These are phyloP conservation scores for Erythrolamprus reginae DNA, from an alignment of 2,113 vertebrate species.

Conservation along the genomic window DNA sequence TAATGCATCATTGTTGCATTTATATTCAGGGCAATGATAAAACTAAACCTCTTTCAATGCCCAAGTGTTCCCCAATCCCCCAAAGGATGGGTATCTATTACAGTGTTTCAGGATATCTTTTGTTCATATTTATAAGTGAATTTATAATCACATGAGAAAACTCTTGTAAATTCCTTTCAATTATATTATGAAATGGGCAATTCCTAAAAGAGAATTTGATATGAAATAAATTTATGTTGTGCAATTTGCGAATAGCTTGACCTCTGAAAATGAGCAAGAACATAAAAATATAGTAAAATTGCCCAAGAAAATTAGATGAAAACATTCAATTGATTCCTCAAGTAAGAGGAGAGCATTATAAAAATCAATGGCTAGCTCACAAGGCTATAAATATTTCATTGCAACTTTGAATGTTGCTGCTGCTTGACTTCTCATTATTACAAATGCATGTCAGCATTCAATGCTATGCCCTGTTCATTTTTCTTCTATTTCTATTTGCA, in stretches of 20 bases:
- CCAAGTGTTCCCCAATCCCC: background rate
- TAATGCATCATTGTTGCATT: background rate
- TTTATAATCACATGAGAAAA: background rate
- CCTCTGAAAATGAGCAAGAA: background rate
- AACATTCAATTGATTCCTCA: background rate
- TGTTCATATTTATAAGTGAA: background rate
- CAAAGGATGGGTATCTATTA: background rate
- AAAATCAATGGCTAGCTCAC: background rate
- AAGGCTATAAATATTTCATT: background rate
- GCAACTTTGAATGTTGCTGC: background rate
- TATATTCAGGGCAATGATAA: background rate
- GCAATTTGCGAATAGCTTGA: background rate
- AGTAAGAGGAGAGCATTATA: background rate
- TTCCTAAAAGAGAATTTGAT: background rate
- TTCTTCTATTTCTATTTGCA: slow-evolving; percentile 13
- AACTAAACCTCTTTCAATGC: background rate
- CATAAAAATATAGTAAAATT: background rate
- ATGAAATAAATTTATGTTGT: background rate
- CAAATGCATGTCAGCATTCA: background rate
- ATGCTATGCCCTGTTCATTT: background rate
- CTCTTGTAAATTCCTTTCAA: background rate
- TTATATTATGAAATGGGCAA: background rate
- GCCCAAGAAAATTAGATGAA: background rate
- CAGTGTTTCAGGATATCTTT: background rate
- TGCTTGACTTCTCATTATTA: background rate